Evolutionary conservation across 2,797 vertebrate species (phyloP).

Genomic region (Staurois parvus): DNA sequence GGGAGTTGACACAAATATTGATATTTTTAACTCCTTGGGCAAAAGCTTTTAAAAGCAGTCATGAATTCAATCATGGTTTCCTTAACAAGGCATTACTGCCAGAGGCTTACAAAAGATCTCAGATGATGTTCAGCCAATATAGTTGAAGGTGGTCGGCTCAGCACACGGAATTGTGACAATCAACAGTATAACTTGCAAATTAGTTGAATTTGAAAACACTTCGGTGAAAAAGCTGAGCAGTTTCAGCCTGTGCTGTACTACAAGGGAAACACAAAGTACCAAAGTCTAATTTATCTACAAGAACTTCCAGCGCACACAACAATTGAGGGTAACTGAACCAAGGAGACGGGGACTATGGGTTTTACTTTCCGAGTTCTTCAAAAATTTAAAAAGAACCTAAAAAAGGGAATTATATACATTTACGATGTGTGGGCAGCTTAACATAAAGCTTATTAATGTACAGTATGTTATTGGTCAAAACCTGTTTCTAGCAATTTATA

Average conservation of each 20-base stretch:
- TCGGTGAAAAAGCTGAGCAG: neutral
- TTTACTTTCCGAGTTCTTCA: too few relatives aligned
- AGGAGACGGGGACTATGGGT: too few relatives aligned
- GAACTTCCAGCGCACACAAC: too few relatives aligned
- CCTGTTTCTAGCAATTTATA: too few relatives aligned
- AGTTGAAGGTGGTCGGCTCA: conserved; percentile 10
- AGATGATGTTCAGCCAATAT: neutral
- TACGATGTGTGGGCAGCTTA: too few relatives aligned
- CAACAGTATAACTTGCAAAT: neutral
- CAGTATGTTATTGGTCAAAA: too few relatives aligned
- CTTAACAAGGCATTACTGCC: conserved; percentile 19
- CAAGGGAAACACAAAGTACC: too few relatives aligned
- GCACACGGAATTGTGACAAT: neutral
- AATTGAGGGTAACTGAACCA: too few relatives aligned
- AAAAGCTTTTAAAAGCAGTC: conserved; percentile 28
- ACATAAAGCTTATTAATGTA: too few relatives aligned
- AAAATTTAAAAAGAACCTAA: too few relatives aligned
- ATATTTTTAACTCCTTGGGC: conserved; percentile 48
- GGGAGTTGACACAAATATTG: conserved; percentile 32
- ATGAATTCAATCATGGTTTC: conserved; percentile 22
- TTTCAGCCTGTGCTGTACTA: neutral
- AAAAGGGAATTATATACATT: too few relatives aligned
- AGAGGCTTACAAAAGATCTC: conserved; percentile 4
- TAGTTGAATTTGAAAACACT: neutral
- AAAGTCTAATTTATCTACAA: too few relatives aligned